A percentile compares a stretch with the other conserved stretches of the same genome.
These are phyloP conservation scores for Xestia rhomboidea DNA, from an alignment of 2,888 invertebrate species.

Conservation along the genomic window DNA sequence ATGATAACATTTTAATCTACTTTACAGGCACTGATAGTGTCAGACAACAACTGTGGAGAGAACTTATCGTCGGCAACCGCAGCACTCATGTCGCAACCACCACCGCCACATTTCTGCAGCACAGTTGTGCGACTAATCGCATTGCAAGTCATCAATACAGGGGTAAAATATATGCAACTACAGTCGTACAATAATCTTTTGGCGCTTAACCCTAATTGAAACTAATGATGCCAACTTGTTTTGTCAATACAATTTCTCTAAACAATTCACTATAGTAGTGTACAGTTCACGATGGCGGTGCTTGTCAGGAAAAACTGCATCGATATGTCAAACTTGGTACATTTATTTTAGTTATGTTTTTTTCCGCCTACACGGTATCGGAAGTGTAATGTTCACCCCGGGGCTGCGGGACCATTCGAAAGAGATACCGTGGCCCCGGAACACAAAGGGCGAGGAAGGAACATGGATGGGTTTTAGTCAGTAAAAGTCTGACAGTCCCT, in stretches of 20 bases:
- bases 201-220: no score
- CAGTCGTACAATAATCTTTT: neutral
- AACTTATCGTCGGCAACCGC: slow-evolving; percentile 96
- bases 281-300: no score
- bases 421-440: no score
- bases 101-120: slow-evolving; percentile 98
- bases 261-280: neutral
- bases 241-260: neutral
- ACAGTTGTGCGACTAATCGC: slow-evolving; percentile 98
- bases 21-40: slow-evolving; percentile 94
- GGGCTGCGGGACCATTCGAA: no score
- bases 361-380: no score
- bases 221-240: neutral
- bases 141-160: slow-evolving; percentile 97
- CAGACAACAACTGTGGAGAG: slow-evolving; percentile 93
- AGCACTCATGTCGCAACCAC: slow-evolving; percentile 97
- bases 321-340: no score
- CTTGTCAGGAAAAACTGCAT: no score
- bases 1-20: no score
- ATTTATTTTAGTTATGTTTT: no score
- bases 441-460: no score
- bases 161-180: slow-evolving; percentile 88
- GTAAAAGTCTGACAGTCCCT: no score
- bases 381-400: neutral
- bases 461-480: no score